Conservation (phyloP, 1,140 invertebrate genomes). For the Drosophila bipectinata region DNA sequence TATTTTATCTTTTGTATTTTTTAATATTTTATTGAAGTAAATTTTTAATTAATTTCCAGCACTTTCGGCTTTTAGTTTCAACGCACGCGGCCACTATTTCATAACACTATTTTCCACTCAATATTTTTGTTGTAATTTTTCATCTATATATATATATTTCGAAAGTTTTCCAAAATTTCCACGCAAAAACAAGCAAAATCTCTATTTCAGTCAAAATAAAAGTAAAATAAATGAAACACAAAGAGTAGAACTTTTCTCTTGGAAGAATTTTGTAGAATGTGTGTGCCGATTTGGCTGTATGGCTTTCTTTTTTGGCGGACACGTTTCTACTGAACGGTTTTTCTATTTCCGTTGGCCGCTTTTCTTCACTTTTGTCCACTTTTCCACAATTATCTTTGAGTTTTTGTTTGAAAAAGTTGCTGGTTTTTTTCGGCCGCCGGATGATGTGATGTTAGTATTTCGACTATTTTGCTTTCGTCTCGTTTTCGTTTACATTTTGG, state of each 20-base stretch:
- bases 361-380: neutral
- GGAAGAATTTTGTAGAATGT: slow-evolving; percentile 8
- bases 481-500: slow-evolving; percentile 71
- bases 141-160: slow-evolving; percentile 9
- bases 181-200: neutral
- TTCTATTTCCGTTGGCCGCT: slow-evolving; percentile 17
- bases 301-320: slow-evolving; percentile 1
- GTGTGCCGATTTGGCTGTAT: slow-evolving; percentile 5
- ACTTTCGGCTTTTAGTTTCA: slow-evolving; percentile 21
- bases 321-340: slow-evolving; percentile 3
- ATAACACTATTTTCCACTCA: slow-evolving; percentile 26
- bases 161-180: slow-evolving; percentile 54
- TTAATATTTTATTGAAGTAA: neutral
- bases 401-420: neutral
- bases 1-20: neutral
- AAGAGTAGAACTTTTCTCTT: neutral
- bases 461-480: slow-evolving; percentile 58
- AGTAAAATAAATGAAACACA: neutral
- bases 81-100: slow-evolving; percentile 42
- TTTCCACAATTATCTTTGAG: neutral
- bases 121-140: neutral
- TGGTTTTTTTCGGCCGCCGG: slow-evolving; percentile 15
- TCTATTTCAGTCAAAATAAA: neutral
- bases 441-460: slow-evolving; percentile 36
- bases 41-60: slow-evolving; percentile 3